These are phyloP conservation scores for Papilio polyxenes DNA, from an alignment of 1,140 invertebrate genomes.

Conservation along the genomic window DNA sequence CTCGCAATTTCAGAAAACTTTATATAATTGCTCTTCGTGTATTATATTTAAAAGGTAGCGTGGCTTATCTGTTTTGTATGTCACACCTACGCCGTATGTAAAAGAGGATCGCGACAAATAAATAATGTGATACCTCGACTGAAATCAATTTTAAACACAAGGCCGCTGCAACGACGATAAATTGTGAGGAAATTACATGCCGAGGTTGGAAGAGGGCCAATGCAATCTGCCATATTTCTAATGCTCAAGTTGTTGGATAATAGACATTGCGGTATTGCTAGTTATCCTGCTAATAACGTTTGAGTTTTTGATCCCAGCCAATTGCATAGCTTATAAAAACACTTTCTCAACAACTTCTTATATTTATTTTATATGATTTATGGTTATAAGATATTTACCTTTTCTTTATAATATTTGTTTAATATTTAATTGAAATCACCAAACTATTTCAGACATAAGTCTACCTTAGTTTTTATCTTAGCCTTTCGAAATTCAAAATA, in stretches of 20 bases:
- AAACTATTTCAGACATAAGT: too few species aligned
- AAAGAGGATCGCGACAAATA: background rate
- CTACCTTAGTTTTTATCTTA: too few species aligned
- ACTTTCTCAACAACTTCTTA: too few species aligned
- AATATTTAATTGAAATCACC: too few species aligned
- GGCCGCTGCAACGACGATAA: constrained; percentile 19
- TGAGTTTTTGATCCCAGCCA: background rate
- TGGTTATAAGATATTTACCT: too few species aligned
- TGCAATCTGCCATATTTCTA: constrained; percentile 27
- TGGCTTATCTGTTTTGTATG: background rate
- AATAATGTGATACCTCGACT: constrained; percentile 15
- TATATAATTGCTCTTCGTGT: too few species aligned
- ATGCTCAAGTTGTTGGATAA: constrained; percentile 25
- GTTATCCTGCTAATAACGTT: background rate
- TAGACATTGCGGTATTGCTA: background rate
- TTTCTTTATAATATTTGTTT: too few species aligned
- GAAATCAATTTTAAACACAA: constrained; percentile 24
- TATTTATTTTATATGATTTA: too few species aligned
- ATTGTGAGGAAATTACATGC: constrained; percentile 24
- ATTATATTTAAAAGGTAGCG: background rate
- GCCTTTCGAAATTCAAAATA: too few species aligned
- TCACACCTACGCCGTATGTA: constrained; percentile 1
- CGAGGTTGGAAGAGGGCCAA: constrained; percentile 17
- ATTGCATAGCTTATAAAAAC: too few species aligned
- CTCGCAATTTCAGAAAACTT: too few species aligned